These are phyloP conservation scores for Atlantisia rogersi DNA, from an alignment of 2,113 vertebrate genomes.

Conservation along the genomic window DNA sequence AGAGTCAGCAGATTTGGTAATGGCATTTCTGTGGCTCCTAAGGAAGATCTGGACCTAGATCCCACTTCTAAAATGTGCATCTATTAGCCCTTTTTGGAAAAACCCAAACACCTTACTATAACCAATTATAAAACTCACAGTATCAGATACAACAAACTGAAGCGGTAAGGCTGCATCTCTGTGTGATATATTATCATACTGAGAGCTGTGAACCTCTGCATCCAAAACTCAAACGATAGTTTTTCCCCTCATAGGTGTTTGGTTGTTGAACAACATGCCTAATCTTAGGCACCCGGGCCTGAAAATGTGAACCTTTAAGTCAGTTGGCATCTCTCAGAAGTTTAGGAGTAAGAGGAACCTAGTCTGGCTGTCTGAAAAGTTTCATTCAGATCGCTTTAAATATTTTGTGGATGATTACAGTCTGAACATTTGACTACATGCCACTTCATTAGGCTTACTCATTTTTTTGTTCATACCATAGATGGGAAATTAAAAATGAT, in stretches of 20 bases:
- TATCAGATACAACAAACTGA: not conserved
- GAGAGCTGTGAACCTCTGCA: not conserved
- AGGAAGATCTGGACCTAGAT: not conserved
- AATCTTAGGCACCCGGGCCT: not conserved
- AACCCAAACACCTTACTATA: not conserved
- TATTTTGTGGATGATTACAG: conserved; percentile 36
- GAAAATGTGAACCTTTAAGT: not conserved
- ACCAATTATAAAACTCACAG: not conserved
- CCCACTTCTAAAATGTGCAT: not conserved
- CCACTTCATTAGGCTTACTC: conserved; percentile 63
- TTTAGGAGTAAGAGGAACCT: conserved; percentile 11
- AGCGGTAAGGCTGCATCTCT: not conserved
- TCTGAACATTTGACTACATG: conserved; percentile 58
- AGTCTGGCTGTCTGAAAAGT: conserved; percentile 35
- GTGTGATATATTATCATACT: not conserved
- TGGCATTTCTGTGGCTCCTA: not conserved
- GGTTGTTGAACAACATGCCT: not conserved
- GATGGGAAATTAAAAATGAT: conserved; percentile 66
- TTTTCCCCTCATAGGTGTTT: not conserved
- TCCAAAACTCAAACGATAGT: not conserved
- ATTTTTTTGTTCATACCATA: conserved; percentile 35
- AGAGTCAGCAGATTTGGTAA: not conserved
- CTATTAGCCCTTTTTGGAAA: not conserved
- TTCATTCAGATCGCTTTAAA: conserved; percentile 54
- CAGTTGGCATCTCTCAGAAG: conserved; percentile 22